These are phyloP conservation scores for Ochotona curzoniae DNA, from an alignment of 2,113 vertebrate species.

Conservation along the genomic window DNA sequence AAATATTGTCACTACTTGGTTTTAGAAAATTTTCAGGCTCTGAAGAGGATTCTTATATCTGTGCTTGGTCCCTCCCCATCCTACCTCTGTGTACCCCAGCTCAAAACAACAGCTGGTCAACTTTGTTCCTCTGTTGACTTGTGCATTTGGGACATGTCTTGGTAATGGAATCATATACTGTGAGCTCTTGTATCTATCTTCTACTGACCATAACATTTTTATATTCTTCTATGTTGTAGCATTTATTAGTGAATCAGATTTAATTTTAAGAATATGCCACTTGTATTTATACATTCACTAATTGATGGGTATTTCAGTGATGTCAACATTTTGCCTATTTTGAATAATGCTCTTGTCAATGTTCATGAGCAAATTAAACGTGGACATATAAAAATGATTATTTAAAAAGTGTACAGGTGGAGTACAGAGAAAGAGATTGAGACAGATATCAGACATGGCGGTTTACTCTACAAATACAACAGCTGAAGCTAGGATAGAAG, in stretches of 20 bases:
- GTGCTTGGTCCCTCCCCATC: rapidly evolving
- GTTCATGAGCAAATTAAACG: background rate
- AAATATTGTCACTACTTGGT: background rate
- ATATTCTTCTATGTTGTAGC: background rate
- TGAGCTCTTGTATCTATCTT: background rate
- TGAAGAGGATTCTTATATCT: background rate
- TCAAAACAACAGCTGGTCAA: background rate
- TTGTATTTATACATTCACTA: background rate
- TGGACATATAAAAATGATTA: background rate
- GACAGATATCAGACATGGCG: too few relatives aligned
- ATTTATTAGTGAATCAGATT: background rate
- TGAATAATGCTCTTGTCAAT: background rate
- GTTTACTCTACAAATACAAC: too few relatives aligned
- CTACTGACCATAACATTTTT: background rate
- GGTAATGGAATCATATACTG: background rate
- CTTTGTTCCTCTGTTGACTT: background rate
- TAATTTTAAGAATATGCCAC: background rate
- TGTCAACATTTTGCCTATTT: background rate
- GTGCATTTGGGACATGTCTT: background rate
- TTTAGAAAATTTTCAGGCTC: background rate
- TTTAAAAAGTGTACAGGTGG: too few relatives aligned
- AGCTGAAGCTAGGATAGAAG: too few relatives aligned
- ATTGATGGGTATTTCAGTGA: background rate
- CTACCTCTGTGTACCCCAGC: background rate
- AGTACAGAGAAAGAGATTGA: too few relatives aligned